Base-by-base conservation (phyloP, 2,797 vertebrate species). In the Yasuhikotakia modesta region DNA sequence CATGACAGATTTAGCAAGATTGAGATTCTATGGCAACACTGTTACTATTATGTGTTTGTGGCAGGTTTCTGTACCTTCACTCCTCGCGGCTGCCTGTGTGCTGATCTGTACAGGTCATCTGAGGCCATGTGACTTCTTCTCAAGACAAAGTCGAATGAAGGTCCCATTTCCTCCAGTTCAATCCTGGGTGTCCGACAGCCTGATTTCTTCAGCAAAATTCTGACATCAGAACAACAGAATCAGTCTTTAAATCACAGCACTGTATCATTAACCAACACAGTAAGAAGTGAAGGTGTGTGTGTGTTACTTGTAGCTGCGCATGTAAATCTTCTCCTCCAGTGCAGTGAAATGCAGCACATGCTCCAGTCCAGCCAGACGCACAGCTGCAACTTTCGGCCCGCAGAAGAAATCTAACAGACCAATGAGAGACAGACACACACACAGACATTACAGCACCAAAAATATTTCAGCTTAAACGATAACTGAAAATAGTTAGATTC, bases 121-220 rank as follows among this genome's bases (percentile, higher is more conserved):
- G 97, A 99, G 8, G 97, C 95, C 82, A 98, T 86, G 80, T 98
- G 96, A 2, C 94, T 95, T 84, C 97, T 95, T 79, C 96, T 94
- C 68, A 98, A 68, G 24, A 94, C 90, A 22, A 98, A 91, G 84
- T 99, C 95, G 80, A 97, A 87, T 0, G 96, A 96, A 0, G 97
- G 97, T 0, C 97, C 97, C 58, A 99, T 98, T 80, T 99, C 96
- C 88, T 98, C 96, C 82, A 99, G 88, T 85, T 99, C 96, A 58
- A 99, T 95, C 58, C 97, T 90, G 0, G 97, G 97, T 0, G 95
- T 97, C 86, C 95, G 93, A 79, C 96, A 99, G 4, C 97, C 97
- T 1, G 97, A 99, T 85, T 97, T 98, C 90, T 99, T 99, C 89
- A 99, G 76, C 82, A 98, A 84, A 72, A 94, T 90, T 86, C 96